Conservation (phyloP, 2,888 invertebrate genomes). For the Tenthredo scrophulariae region DNA sequence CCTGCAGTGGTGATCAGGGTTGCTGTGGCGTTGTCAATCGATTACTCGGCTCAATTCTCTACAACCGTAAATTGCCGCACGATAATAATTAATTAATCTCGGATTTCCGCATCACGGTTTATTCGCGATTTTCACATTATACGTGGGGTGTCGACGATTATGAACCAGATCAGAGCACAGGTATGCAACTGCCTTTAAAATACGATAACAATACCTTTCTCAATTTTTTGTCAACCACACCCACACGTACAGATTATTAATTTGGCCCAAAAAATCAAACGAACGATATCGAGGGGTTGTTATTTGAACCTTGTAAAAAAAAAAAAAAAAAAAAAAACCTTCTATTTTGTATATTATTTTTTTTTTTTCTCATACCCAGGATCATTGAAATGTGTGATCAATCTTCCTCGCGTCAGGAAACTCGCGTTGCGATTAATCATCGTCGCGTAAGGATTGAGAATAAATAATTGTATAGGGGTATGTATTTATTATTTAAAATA, state of each 20-base stretch:
- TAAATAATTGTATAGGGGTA: neutral
- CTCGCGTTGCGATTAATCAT: neutral
- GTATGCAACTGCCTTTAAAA: neutral
- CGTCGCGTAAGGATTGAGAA: neutral
- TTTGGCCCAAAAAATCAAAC: neutral
- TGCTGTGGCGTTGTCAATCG: slow-evolving; percentile 8
- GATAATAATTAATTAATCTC: slow-evolving; percentile 38
- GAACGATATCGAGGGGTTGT: neutral
- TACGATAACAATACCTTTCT: no score
- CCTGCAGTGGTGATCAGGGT: neutral
- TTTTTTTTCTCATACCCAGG: neutral
- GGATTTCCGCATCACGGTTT: neutral
- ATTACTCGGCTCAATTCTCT: slow-evolving; percentile 30
- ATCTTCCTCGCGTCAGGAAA: slow-evolving; percentile 9
- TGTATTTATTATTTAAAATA: neutral
- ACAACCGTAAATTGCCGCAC: neutral
- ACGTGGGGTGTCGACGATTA: neutral
- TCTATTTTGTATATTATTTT: no score
- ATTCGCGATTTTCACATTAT: neutral
- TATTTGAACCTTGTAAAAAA: neutral
- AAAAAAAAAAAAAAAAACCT: neutral
- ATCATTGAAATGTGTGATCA: slow-evolving; percentile 4
- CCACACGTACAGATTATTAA: neutral
- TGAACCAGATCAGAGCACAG: neutral
- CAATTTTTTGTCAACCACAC: neutral